A percentile compares a stretch with the other conserved stretches of the same genome.
These are phyloP conservation scores for Cataglyphis cursor DNA, from an alignment of 2,888 invertebrate genomes.

Conservation along the genomic window DNA sequence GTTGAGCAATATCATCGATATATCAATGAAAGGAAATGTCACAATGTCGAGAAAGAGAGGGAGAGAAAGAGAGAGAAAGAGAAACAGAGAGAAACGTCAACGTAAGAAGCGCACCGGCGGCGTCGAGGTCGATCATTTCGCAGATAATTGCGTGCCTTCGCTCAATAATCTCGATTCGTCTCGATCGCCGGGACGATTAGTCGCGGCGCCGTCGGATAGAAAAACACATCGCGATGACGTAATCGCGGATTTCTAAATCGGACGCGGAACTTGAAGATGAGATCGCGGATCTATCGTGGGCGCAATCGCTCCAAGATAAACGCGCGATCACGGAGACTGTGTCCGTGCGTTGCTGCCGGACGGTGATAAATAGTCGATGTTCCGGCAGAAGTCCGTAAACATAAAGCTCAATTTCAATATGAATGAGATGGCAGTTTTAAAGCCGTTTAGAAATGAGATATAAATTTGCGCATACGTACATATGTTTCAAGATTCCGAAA, in stretches of 20 bases:
- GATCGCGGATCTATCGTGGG: slow-evolving; percentile 46
- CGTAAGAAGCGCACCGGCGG: background rate
- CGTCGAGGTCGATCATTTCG: slow-evolving; percentile 29
- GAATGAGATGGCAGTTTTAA: slow-evolving; percentile 30
- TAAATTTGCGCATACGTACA: slow-evolving; percentile 10
- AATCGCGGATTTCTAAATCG: slow-evolving; percentile 66
- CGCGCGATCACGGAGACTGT: slow-evolving; percentile 30
- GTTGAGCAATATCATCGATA: slow-evolving; percentile 84
- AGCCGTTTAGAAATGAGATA: slow-evolving; percentile 45
- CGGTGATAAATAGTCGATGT: slow-evolving; percentile 66
- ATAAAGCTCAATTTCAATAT: slow-evolving; percentile 49
- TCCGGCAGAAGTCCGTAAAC: slow-evolving; percentile 31
- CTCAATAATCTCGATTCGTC: slow-evolving; percentile 69
- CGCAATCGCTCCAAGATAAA: slow-evolving; percentile 35
- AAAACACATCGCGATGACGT: slow-evolving; percentile 64
- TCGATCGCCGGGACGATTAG: slow-evolving; percentile 66
- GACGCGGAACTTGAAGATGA: slow-evolving; percentile 55
- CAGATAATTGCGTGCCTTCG: slow-evolving; percentile 65
- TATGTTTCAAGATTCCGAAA: slow-evolving; percentile 18
- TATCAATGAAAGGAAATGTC: slow-evolving; percentile 84
- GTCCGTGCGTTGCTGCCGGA: slow-evolving; percentile 56
- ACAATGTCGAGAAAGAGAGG: slow-evolving; percentile 64
- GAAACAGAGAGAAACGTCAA: slow-evolving; percentile 21
- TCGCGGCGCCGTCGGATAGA: slow-evolving; percentile 57
- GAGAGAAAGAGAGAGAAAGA: too few relatives aligned